Percentiles rank a stretch among this genome's conserved stretches.
phyloP scores from a whole-genome alignment of 1,140 invertebrate species.

The Hormaphis cornu region DNA sequence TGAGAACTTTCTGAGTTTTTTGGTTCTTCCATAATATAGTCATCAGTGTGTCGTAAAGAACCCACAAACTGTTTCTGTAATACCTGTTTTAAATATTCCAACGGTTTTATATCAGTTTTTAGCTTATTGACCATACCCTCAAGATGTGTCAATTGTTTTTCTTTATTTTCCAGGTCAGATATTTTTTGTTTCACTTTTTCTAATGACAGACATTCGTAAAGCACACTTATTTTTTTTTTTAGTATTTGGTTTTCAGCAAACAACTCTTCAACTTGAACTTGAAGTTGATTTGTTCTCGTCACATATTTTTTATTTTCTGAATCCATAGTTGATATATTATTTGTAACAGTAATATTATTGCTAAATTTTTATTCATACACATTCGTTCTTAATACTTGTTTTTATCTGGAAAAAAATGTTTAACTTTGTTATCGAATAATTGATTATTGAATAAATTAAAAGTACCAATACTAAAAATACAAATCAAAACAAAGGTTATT shows the following conservation, averaged over 20 bases:
- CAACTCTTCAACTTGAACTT: neutral
- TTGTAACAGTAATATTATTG: too few species aligned
- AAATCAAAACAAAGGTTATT: too few species aligned
- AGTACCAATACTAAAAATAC: too few species aligned
- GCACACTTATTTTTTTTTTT: neutral
- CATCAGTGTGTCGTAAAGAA: neutral
- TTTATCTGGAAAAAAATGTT: too few species aligned
- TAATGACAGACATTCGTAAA: slow-evolving; percentile 14
- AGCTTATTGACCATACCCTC: neutral
- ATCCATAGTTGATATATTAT: neutral
- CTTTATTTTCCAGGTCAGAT: slow-evolving; percentile 13
- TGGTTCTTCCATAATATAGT: neutral
- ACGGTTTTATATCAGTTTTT: slow-evolving; percentile 11
- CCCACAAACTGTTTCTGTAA: neutral
- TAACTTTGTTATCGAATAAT: too few species aligned
- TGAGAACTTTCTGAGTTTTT: neutral
- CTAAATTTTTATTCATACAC: too few species aligned
- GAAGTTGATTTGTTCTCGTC: neutral
- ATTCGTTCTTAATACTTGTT: too few species aligned
- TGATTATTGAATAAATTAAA: too few species aligned
- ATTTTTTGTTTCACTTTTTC: slow-evolving; percentile 14
- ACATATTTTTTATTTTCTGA: neutral
- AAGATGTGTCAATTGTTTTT: neutral
- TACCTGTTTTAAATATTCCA: slow-evolving; percentile 13
- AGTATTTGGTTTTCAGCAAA: neutral